Percentiles rank a stretch among this genome's conserved stretches.
Evolutionary conservation across 2,888 invertebrate genomes (phyloP).

Genomic region (Rugalucina vietnamica): DNA sequence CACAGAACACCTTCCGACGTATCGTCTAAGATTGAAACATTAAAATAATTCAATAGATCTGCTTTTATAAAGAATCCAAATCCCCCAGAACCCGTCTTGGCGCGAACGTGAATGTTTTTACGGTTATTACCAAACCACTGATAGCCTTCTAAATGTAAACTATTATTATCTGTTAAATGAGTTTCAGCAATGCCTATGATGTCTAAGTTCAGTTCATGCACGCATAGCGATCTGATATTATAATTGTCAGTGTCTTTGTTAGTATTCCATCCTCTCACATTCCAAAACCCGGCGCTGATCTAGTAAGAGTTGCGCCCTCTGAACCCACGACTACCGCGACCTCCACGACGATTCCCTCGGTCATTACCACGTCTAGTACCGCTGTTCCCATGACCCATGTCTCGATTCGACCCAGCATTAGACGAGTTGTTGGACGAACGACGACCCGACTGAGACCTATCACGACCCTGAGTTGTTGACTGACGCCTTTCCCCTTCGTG

Average conservation of each 20-base stretch:
- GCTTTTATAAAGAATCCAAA: neutral
- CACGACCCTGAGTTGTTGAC: neutral
- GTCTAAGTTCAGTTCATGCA: neutral
- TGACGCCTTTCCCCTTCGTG: neutral
- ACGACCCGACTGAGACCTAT: neutral
- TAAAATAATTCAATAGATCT: too few species aligned
- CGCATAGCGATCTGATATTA: neutral
- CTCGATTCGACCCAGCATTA: neutral
- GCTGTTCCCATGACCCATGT: neutral
- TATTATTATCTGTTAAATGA: neutral
- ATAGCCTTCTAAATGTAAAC: neutral
- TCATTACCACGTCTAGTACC: neutral
- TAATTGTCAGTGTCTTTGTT: neutral
- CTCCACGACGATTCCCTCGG: neutral
- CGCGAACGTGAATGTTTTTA: neutral
- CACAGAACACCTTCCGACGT: too few species aligned
- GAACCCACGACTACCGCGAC: neutral
- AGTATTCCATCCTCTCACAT: neutral
- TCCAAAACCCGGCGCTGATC: conserved; percentile 5
- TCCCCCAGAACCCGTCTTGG: neutral
- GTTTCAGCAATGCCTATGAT: neutral
- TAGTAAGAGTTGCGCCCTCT: neutral
- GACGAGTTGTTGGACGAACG: neutral
- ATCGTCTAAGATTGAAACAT: too few species aligned
- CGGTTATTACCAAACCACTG: conserved; percentile 5